Evolutionary conservation across 2,888 invertebrate genomes (phyloP).

Genomic region (Ormyrus pomaceus): DNA sequence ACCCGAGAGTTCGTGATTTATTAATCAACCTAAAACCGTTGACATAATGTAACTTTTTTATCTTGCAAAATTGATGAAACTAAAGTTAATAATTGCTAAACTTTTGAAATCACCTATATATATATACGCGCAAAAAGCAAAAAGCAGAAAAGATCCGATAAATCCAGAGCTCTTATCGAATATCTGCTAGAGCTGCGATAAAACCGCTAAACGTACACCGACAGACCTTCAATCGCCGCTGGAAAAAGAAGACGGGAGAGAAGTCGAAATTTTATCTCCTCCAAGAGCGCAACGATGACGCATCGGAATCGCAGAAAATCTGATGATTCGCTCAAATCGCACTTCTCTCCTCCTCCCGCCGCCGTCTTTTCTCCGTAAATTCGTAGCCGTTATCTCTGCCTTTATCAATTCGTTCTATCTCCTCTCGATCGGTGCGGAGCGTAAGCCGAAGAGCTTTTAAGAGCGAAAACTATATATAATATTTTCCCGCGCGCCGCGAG

Average conservation of each 20-base stretch:
- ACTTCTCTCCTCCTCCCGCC: background rate
- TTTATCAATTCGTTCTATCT: conserved; percentile 10
- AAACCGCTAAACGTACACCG: background rate
- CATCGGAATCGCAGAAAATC: conserved; percentile 1
- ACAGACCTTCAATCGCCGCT: conserved; percentile 29
- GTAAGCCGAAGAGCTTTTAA: background rate
- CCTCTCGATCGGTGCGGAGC: background rate
- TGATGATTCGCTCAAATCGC: conserved; percentile 11
- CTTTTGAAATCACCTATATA: background rate
- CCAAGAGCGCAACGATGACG: background rate
- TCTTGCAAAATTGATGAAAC: background rate
- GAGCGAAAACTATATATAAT: background rate
- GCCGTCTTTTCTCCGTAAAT: background rate
- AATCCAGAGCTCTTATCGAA: conserved; percentile 13
- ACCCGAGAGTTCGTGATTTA: too few species aligned
- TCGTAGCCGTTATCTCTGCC: background rate
- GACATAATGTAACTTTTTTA: background rate
- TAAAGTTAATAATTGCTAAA: background rate
- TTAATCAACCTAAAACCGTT: background rate
- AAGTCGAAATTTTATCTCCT: conserved; percentile 23
- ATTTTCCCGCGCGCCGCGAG: background rate
- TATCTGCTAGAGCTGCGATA: conserved; percentile 11
- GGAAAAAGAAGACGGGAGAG: conserved; percentile 2
- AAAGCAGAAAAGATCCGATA: conserved; percentile 35
- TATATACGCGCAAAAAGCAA: background rate